These are phyloP conservation scores for Psittacula derbiana DNA, from an alignment of 2,797 vertebrate genomes.

Conservation along the genomic window DNA sequence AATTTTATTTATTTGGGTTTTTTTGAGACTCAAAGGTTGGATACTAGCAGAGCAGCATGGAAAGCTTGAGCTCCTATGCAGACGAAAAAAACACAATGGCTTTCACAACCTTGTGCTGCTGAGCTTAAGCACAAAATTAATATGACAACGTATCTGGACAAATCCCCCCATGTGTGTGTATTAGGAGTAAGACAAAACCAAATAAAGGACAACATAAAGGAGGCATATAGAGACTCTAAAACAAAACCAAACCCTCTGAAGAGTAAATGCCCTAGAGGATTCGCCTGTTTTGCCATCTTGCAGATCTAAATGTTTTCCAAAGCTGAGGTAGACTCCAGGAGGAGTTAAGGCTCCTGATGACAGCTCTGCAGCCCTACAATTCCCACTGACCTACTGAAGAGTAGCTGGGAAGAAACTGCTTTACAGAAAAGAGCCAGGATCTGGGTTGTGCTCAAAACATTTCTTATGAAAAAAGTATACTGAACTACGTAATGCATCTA, in stretches of 20 bases:
- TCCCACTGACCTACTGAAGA: neutral
- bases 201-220: neutral
- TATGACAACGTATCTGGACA: neutral
- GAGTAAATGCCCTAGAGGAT: neutral
- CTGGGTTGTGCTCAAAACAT: neutral
- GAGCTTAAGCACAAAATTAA: neutral
- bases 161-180: fast-evolving
- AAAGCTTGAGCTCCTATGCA: neutral
- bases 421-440: neutral
- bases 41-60: neutral
- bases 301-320: neutral
- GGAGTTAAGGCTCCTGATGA: neutral
- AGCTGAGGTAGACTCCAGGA: neutral
- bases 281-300: neutral
- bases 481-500: neutral
- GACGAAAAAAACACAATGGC: fast-evolving
- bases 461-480: neutral
- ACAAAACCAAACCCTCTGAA: neutral
- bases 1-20: neutral
- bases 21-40: neutral
- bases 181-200: neutral
- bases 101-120: neutral
- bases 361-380: neutral
- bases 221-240: neutral
- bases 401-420: neutral